Evolutionary conservation across 2,888 invertebrate species (phyloP), one percentile per base, ranked within the genome.

Genomic region (Sussaba pulchella): DNA sequence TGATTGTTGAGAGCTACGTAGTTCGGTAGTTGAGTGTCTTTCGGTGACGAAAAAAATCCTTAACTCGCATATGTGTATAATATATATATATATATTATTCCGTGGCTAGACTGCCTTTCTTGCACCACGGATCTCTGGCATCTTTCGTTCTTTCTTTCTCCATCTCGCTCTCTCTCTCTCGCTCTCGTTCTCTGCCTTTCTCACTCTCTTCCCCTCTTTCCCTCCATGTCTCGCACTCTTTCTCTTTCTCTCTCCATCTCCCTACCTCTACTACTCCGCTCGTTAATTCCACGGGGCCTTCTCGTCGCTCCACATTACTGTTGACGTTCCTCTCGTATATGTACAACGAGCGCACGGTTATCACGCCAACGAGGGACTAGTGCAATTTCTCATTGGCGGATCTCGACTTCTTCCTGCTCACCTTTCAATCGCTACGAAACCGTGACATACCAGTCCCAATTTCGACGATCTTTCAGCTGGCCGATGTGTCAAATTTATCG

Each of bases 291-390:
- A 74, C 77, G 64, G 67, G 76, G 64, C 64, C 69, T 81, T 76
- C 70, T 66, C 72, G 57, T 77, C 81, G 81, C 70, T 81, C 77
- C 73, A 77, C 77, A 81, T 81, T 66, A 45, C 75, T 79, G 79
- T 75, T 76, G 80, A 81, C 80, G 76, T 81, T 77, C 52, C 69
- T 70, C 66, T 71, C 71, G 50, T 57, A 76, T 63, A 77, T 70
- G 71, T 63, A 71, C 71, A 54, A 63, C 64, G 59, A 72, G 64
- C 39, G 66, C 66, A 66, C 66, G 70, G 57, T 70, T 70, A 70
- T 70, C 70, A 64, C 67, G 64, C 31, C 57, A 54, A 57, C 57
- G 57, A 57, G 57, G 39, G 45, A 36, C 36, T 21, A 17, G 52
- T 52, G 31, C 17, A 24, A 71, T 52, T 39, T 57, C 66, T 67